phyloP scores from a whole-genome alignment of 1,140 invertebrate genomes.

The Drosophila pachea region DNA sequence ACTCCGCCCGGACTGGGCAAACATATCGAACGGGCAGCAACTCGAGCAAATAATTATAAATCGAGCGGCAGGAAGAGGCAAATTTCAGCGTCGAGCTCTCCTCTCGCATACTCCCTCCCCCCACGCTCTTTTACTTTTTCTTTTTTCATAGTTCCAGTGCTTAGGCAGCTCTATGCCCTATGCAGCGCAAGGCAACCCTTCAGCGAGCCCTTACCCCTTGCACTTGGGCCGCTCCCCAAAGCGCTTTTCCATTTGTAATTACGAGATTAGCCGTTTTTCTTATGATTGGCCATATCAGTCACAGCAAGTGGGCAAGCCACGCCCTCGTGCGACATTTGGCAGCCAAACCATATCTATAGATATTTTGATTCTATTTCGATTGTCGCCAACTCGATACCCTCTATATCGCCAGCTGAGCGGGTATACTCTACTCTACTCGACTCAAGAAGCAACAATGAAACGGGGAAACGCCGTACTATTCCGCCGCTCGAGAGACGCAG shows the following conservation, averaged over 20 bases:
- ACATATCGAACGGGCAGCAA: slow-evolving; percentile 35
- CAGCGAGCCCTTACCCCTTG: neutral
- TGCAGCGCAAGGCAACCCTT: neutral
- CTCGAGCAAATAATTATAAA: slow-evolving; percentile 57
- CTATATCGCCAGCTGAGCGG: too few relatives aligned
- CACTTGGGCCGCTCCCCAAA: neutral
- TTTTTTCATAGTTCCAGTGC: too few relatives aligned
- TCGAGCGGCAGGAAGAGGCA: slow-evolving; percentile 27
- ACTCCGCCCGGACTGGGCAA: slow-evolving; percentile 21
- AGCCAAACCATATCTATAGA: too few relatives aligned
- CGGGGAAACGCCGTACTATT: slow-evolving; percentile 43
- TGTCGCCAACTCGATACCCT: too few relatives aligned
- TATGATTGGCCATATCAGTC: slow-evolving; percentile 37
- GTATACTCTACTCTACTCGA: too few relatives aligned
- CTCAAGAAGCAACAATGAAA: too few relatives aligned
- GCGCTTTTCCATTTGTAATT: slow-evolving; percentile 61
- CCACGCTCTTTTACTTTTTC: too few relatives aligned
- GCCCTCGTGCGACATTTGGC: too few relatives aligned
- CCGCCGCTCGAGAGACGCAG: slow-evolving; percentile 55
- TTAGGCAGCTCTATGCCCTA: too few relatives aligned
- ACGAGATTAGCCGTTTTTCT: slow-evolving; percentile 61
- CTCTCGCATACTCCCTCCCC: neutral
- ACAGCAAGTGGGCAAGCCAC: neutral
- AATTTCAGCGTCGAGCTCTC: slow-evolving; percentile 42
- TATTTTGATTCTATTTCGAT: too few relatives aligned